Percentiles rank a stretch among this genome's conserved stretches.
These are phyloP conservation scores for Artemia sp. DNA, from an alignment of 2,888 invertebrate species.

Conservation along the genomic window DNA sequence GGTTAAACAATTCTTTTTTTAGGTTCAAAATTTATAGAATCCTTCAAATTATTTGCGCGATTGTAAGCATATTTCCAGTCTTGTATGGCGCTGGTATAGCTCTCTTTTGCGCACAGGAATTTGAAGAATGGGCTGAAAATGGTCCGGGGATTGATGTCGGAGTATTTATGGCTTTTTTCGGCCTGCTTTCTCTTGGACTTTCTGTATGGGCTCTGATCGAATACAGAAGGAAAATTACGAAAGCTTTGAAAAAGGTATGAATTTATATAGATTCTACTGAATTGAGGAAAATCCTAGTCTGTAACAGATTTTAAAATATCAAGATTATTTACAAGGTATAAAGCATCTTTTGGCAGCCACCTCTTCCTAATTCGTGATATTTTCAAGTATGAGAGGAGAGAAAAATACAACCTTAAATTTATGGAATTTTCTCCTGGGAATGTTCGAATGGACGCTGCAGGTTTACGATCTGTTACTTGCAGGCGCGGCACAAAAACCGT, in stretches of 20 bases:
- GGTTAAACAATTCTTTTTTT: background rate
- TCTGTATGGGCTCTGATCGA: constrained; percentile 1
- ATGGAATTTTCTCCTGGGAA: no score
- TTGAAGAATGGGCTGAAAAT: background rate
- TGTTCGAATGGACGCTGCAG: no score
- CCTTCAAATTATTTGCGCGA: background rate
- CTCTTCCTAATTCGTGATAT: no score
- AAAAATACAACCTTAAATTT: no score
- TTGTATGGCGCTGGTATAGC: background rate
- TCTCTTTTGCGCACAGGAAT: background rate
- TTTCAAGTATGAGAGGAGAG: no score
- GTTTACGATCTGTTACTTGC: no score
- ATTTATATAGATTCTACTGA: no score
- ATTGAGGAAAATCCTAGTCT: no score
- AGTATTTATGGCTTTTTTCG: background rate
- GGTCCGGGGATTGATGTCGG: constrained; percentile 8
- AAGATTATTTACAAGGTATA: no score
- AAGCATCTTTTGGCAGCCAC: no score
- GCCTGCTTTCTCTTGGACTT: background rate
- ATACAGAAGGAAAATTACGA: background rate
- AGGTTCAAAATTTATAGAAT: constrained; percentile 1
- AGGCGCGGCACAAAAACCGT: no score
- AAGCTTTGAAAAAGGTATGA: background rate
- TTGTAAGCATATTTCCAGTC: background rate
- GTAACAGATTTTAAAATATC: no score